These are phyloP conservation scores for Microplitis mediator DNA, from an alignment of 1,140 invertebrate species.

Conservation along the genomic window DNA sequence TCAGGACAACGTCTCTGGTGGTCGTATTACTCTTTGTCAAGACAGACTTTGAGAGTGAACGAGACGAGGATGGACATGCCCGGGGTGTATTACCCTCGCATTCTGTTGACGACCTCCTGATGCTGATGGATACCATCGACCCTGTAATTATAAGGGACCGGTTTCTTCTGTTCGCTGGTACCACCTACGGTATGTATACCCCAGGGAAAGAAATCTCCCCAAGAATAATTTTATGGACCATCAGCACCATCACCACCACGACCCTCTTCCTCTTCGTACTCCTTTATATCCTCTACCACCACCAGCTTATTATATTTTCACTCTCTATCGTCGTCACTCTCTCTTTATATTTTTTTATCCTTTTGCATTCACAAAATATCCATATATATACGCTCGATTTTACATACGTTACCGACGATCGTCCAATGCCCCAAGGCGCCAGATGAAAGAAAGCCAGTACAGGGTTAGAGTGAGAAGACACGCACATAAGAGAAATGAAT, in stretches of 20 bases:
- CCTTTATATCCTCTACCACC: no score
- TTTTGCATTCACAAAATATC: not conserved
- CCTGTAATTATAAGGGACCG: constrained; percentile 43
- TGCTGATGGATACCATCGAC: constrained; percentile 30
- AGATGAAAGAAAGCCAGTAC: constrained; percentile 12
- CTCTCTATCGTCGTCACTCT: not conserved
- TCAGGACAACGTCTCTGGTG: not conserved
- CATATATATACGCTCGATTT: constrained; percentile 18
- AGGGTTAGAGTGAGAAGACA: not conserved
- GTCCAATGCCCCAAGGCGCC: not conserved
- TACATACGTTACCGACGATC: constrained; percentile 2
- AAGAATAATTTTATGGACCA: constrained; percentile 9
- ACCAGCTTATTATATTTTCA: no score
- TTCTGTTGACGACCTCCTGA: constrained; percentile 13
- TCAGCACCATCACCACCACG: no score
- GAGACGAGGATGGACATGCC: constrained; percentile 21
- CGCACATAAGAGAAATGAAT: constrained; percentile 15
- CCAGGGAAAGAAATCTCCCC: not conserved
- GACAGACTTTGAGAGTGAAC: no score
- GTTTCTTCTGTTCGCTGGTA: constrained; percentile 26
- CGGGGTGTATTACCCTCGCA: constrained; percentile 35
- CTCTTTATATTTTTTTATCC: not conserved
- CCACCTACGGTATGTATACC: constrained; percentile 2
- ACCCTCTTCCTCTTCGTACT: no score
- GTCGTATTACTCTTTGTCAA: not conserved